A percentile compares a stretch with the other conserved stretches of the same genome.
Evolutionary conservation across 2,888 invertebrate genomes (phyloP).

Genomic region (Agonopterix subpropinquella): DNA sequence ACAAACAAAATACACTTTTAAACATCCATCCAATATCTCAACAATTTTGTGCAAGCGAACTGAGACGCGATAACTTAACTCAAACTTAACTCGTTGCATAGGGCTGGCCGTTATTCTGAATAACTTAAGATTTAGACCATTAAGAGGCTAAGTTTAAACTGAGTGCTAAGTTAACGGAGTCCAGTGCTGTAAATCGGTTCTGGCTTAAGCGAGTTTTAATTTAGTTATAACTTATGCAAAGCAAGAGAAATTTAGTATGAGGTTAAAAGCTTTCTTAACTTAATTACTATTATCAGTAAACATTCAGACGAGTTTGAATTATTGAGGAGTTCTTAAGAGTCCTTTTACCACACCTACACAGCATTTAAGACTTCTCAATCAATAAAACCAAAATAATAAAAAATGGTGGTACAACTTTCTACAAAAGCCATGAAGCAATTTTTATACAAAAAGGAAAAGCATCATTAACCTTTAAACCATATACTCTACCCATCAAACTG

Average conservation of each 20-base stretch:
- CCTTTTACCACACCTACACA: too few relatives aligned
- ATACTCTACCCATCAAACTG: too few relatives aligned
- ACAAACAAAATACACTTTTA: slow-evolving; percentile 14
- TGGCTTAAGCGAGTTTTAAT: slow-evolving; percentile 27
- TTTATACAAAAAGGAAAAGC: too few relatives aligned
- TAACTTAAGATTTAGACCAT: slow-evolving; percentile 57
- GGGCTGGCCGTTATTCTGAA: slow-evolving; percentile 45
- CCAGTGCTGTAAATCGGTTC: slow-evolving; percentile 28
- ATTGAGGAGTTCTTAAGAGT: too few relatives aligned
- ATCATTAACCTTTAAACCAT: too few relatives aligned
- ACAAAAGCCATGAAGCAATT: too few relatives aligned
- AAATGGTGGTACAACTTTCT: too few relatives aligned
- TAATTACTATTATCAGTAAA: too few relatives aligned
- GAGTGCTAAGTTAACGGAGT: slow-evolving; percentile 44
- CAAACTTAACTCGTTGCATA: slow-evolving; percentile 48
- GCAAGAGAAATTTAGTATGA: slow-evolving; percentile 2
- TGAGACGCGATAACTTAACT: slow-evolving; percentile 34
- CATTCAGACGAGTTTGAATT: too few relatives aligned
- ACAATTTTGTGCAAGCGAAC: slow-evolving; percentile 39
- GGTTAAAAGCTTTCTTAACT: slow-evolving; percentile 1
- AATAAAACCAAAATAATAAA: too few relatives aligned
- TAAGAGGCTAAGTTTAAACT: slow-evolving; percentile 53
- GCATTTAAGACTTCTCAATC: too few relatives aligned
- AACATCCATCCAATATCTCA: slow-evolving; percentile 30
- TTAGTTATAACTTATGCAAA: slow-evolving; percentile 11